Base-by-base conservation (phyloP, 2,113 vertebrate species). In the Channa argus region DNA sequence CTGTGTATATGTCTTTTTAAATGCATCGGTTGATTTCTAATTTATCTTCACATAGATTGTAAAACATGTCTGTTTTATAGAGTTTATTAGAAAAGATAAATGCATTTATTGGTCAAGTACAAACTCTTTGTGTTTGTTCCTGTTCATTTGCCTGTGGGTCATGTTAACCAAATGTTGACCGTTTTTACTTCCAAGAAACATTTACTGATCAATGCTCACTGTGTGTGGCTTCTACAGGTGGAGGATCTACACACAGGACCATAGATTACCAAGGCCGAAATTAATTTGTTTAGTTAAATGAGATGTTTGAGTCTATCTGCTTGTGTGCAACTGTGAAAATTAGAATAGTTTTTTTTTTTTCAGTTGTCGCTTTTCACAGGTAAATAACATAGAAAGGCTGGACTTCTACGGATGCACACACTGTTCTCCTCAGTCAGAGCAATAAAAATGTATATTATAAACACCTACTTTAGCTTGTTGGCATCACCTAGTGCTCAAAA, bases 91-190 rank as follows among this genome's bases (percentile, higher is more conserved):
- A 73, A 52, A 59, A 15, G 39, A 63, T 43, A 15, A 54, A 65
- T 34, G 39, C 33, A 58, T 84, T 71, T 68, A 49, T 60, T 45
- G 43, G 60, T 47, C 46, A 56, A 61, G 52, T 14, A 51, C 34
- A 63, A 56, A 44, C 12, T 49, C 58, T 47, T 11, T 6, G 3
- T 24, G 44, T 4, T 37, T 78, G 33, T 63, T 71, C 56, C 36
- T 43, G 7, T 53, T 65, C 11, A 8, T 50, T 37, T 56, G 12
- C 24, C 24, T 58, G 44, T 3, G 33, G 63, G 8, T 41, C 61
- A 45, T 44, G 7, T 70, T 8, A 39, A 59, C 37, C 51, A 83
- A 66, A 83, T 77, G 73, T 71, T 83, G 55, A 41, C 24, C 14
- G 52, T 74, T 79, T 53, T 49, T 33, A 65, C 2, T 52, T 71